Evolutionary conservation across 2,797 vertebrate genomes (phyloP).

Genomic region (Pterois miles): DNA sequence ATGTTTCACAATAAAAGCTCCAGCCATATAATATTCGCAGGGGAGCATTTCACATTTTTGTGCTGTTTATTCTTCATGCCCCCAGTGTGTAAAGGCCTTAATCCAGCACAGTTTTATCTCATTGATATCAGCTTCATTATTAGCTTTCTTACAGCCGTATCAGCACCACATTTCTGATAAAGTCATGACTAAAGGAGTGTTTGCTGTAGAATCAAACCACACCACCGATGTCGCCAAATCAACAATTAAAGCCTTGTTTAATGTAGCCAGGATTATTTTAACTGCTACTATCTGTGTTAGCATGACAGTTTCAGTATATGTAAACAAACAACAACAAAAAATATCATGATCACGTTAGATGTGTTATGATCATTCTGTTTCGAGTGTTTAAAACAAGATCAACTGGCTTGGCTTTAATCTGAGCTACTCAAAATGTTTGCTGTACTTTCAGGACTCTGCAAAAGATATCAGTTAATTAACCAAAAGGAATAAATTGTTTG

Average conservation of each 20-base stretch:
- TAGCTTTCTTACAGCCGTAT: neutral
- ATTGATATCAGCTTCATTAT: neutral
- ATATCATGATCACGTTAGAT: neutral
- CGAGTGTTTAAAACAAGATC: slow-evolving; percentile 7
- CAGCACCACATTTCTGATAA: no score
- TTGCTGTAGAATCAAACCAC: neutral
- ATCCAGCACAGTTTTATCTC: neutral
- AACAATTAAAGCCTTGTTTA: neutral
- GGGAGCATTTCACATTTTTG: no score
- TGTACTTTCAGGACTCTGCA: slow-evolving; percentile 35
- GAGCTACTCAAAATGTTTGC: slow-evolving; percentile 27
- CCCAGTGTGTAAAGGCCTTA: no score
- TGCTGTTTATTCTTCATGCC: no score
- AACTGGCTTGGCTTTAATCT: slow-evolving; percentile 4
- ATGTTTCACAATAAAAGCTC: no score
- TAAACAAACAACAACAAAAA: no score
- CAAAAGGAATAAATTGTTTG: slow-evolving; percentile 75
- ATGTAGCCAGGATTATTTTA: neutral
- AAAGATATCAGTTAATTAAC: slow-evolving; percentile 69
- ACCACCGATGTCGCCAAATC: neutral
- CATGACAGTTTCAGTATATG: neutral
- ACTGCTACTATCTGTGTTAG: neutral
- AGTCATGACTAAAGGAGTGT: neutral
- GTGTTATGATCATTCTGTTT: neutral
- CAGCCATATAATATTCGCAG: no score